A percentile compares a stretch with the other conserved stretches of the same genome.
These are phyloP conservation scores for Zapornia atra DNA, from an alignment of 2,113 vertebrate genomes.

Conservation along the genomic window DNA sequence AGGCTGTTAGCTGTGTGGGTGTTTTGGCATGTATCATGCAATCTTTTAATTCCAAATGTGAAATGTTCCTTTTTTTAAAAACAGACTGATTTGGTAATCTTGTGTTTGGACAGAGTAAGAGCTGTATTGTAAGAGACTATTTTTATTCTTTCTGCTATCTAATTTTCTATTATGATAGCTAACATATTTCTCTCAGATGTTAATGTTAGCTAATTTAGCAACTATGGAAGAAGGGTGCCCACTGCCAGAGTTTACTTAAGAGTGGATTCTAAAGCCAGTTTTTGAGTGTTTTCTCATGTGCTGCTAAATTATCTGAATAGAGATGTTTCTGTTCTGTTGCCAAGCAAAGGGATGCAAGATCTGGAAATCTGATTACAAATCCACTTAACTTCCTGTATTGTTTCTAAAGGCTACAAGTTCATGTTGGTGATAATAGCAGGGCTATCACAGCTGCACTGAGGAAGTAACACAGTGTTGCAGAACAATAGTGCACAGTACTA, in stretches of 20 bases:
- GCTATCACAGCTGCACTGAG: neutral
- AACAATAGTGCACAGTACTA: neutral
- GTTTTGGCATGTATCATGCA: neutral
- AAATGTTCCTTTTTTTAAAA: neutral
- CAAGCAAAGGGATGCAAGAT: neutral
- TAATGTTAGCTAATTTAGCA: neutral
- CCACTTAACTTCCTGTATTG: neutral
- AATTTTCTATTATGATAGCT: neutral
- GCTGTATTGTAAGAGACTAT: slow-evolving; percentile 1
- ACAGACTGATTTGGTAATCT: neutral
- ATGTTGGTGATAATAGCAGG: neutral
- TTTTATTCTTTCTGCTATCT: slow-evolving; percentile 8
- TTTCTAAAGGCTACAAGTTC: neutral
- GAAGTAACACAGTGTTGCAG: neutral
- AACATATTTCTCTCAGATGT: neutral
- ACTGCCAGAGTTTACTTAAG: neutral
- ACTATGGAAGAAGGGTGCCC: neutral
- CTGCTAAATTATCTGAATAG: neutral
- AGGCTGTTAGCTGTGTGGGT: neutral
- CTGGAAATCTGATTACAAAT: neutral
- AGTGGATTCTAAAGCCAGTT: neutral
- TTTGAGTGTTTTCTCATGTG: neutral
- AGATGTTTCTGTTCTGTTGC: neutral
- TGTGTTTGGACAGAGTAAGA: neutral
- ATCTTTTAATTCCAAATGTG: neutral